Base-by-base conservation (phyloP, 2,797 vertebrate species). In the Merluccius polli region DNA sequence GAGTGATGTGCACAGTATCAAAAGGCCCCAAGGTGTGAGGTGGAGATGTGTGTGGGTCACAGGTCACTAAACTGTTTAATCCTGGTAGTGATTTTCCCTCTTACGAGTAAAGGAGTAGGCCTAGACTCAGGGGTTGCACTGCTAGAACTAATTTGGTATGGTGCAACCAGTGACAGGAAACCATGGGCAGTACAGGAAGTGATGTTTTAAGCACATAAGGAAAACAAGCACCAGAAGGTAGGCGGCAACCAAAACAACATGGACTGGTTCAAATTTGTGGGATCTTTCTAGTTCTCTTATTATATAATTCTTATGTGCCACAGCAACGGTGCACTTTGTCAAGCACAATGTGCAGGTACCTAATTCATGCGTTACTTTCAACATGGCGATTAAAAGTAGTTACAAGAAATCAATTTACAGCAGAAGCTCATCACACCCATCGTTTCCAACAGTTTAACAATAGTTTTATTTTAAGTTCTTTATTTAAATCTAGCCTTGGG, bases 401-500 rank as follows among this genome's bases (percentile, higher is more conserved):
- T 27, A 27, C 1, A 24, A 65, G 24, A 65, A 65, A 27, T 65
- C 59, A 16, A 32, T 30, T 69, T 16, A 69, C 31, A 69, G 31
- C 67, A 68, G 11, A 68, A 13, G 65, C 27, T 68, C 13, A 16
- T 68, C 24, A 68, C 29, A 21, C 16, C 31, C 31, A 35, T 18
- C n/a, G 18, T 32, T 31, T 36, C 59, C 29, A 69, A 30, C 67
- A 32, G 74, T 75, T 68, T 75, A 75, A 75, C 69, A 75, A 75
- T 75, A 69, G 65, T 75, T 75, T 75, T 32, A 69, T 69, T 69
- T 69, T 69, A 35, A 71, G n/a, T 36, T 38, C 70, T 71, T 35
- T 71, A 71, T 48, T 32, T 27, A 35, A 24, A 35, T 35, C 12
- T 33, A 16, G 70, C 72, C 27, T 33, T 63, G 27, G n/a, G 32